Evolutionary conservation across 2,113 vertebrate genomes (phyloP).

Genomic region (Ptilonorhynchus violaceus): DNA sequence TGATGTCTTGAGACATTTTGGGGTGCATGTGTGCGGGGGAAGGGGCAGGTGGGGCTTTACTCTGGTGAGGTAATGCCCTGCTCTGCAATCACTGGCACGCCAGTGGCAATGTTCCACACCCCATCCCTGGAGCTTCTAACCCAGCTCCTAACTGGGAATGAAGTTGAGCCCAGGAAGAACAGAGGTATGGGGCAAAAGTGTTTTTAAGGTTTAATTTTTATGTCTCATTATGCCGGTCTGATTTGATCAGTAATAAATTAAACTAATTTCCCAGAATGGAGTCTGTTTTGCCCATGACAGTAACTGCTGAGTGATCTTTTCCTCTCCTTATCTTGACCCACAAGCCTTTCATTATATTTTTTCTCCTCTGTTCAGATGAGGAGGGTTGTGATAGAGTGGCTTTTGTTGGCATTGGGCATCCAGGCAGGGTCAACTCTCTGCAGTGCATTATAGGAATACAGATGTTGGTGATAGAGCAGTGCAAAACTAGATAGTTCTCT

Average conservation of each 20-base stretch:
- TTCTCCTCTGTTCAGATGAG: not conserved
- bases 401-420: not conserved
- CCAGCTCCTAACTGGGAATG: too few relatives aligned
- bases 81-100: too few relatives aligned
- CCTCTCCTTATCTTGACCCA: not conserved
- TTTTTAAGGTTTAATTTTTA: not conserved
- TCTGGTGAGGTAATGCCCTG: not conserved
- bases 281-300: not conserved
- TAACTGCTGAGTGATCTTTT: not conserved
- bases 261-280: accelerated
- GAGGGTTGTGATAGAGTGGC: not conserved
- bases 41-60: not conserved
- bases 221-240: not conserved
- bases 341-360: not conserved
- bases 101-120: not conserved
- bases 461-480: not conserved
- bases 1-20: not conserved
- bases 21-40: too few relatives aligned
- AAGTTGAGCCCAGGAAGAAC: not conserved
- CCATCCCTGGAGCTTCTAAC: not conserved
- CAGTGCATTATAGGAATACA: not conserved
- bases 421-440: not conserved
- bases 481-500: not conserved
- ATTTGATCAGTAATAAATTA: not conserved
- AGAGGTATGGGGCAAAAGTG: accelerated